phyloP scores from a whole-genome alignment of 2,888 invertebrate genomes.

The Philonicus albiceps region DNA sequence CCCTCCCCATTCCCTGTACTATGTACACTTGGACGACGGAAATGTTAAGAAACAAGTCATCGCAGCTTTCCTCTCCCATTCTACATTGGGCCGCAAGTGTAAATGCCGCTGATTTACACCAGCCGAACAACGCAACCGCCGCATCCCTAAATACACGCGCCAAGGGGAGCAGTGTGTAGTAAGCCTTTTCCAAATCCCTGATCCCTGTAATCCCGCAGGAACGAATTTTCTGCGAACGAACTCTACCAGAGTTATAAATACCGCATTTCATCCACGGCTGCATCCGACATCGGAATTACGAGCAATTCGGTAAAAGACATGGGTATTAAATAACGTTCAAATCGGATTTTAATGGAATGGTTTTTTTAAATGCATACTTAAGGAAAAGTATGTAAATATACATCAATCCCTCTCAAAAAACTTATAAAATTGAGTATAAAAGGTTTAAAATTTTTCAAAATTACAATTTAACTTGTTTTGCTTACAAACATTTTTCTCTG shows the following conservation, averaged over 20 bases:
- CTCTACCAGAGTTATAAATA: background rate
- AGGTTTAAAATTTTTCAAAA: too few species aligned
- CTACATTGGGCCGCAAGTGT: background rate
- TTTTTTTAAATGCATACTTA: background rate
- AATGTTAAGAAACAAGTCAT: background rate
- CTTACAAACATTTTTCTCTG: too few species aligned
- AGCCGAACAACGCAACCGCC: background rate
- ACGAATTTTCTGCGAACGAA: background rate
- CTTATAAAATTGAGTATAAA: too few species aligned
- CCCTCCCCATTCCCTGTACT: background rate
- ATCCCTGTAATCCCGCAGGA: background rate
- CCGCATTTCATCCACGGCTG: slow-evolving; percentile 3
- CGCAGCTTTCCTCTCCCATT: background rate
- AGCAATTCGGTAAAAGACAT: background rate
- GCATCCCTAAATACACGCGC: background rate
- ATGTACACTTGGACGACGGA: background rate
- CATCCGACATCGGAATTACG: background rate
- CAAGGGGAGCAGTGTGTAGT: background rate
- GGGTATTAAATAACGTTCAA: background rate
- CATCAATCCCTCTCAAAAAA: too few species aligned
- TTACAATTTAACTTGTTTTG: too few species aligned
- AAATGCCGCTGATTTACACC: background rate
- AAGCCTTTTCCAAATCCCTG: background rate
- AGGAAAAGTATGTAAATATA: too few species aligned
- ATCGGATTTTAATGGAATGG: background rate